phyloP scores from a whole-genome alignment of 2,888 invertebrate genomes.

The Nemotelus pantherinus region DNA sequence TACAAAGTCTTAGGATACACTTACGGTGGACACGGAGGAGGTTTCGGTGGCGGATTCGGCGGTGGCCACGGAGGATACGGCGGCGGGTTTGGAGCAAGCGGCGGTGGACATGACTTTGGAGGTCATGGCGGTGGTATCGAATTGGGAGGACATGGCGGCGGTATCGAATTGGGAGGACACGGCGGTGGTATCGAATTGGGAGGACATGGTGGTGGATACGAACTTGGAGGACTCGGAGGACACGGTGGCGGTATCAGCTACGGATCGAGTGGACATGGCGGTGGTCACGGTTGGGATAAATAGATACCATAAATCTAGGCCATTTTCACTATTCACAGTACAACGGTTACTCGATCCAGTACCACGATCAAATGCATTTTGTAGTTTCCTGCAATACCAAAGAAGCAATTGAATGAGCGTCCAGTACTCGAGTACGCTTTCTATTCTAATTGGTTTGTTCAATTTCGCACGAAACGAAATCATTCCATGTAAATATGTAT shows the following conservation, averaged over 20 bases:
- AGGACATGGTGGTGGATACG: conserved; percentile 61
- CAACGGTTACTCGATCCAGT: background rate
- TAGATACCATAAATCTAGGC: background rate
- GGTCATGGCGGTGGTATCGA: conserved; percentile 61
- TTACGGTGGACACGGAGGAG: conserved; percentile 55
- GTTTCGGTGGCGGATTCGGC: conserved; percentile 67
- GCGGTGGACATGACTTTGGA: conserved; percentile 56
- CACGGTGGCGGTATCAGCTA: background rate
- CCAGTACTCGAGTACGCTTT: too few relatives aligned
- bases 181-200: conserved; percentile 52
- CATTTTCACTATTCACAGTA: background rate
- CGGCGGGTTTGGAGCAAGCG: conserved; percentile 65
- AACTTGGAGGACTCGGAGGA: background rate
- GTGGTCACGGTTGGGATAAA: conserved; percentile 36
- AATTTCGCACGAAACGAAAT: background rate
- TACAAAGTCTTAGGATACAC: conserved; percentile 62
- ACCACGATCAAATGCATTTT: conserved; percentile 30
- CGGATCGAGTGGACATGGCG: conserved; percentile 1
- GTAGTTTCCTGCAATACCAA: background rate
- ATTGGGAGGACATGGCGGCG: conserved; percentile 64
- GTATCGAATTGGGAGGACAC: background rate
- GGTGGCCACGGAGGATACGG: conserved; percentile 67
- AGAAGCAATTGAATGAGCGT: background rate
- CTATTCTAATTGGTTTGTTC: background rate
- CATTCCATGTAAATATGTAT: conserved; percentile 23